Percentiles rank a stretch among this genome's conserved stretches.
phyloP scores from a whole-genome alignment of 2,797 vertebrate genomes.

The Danio aesculapii region DNA sequence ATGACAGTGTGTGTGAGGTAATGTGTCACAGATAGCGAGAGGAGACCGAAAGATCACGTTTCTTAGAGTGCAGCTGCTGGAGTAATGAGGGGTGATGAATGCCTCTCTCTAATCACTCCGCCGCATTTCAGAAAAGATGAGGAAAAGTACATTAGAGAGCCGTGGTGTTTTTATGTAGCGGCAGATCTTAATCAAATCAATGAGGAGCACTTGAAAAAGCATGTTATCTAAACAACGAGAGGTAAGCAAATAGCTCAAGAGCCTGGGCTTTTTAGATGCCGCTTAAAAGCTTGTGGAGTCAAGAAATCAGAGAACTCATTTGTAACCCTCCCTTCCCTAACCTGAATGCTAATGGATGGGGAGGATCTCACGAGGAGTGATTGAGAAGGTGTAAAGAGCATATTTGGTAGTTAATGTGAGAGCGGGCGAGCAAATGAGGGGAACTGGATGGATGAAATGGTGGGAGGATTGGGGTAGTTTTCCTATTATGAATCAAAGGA shows the following conservation, averaged over 20 bases:
- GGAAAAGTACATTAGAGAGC: slow-evolving; percentile 66
- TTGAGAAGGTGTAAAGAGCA: slow-evolving; percentile 39
- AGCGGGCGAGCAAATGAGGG: slow-evolving; percentile 43
- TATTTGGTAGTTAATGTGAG: slow-evolving; percentile 30
- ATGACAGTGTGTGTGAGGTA: slow-evolving; percentile 43
- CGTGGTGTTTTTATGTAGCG: slow-evolving; percentile 58
- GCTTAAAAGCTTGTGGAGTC: slow-evolving; percentile 62
- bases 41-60: slow-evolving; percentile 60
- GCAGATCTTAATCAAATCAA: slow-evolving; percentile 70
- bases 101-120: slow-evolving; percentile 63
- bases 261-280: slow-evolving; percentile 55
- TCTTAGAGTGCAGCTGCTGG: slow-evolving; percentile 61
- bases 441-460: slow-evolving; percentile 49
- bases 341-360: slow-evolving; percentile 70
- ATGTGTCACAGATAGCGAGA: slow-evolving; percentile 36
- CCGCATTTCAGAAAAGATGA: slow-evolving; percentile 58
- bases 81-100: slow-evolving; percentile 73
- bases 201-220: slow-evolving; percentile 68
- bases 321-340: slow-evolving; percentile 56
- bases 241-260: slow-evolving; percentile 67
- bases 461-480: slow-evolving; percentile 28
- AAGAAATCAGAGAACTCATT: slow-evolving; percentile 69
- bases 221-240: slow-evolving; percentile 71
- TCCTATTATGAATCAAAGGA: slow-evolving; percentile 64
- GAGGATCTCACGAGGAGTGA: slow-evolving; percentile 59